Evolutionary conservation across 1,140 invertebrate species (phyloP), one percentile per base, ranked within the genome.

Genomic region (Nasonia longicornis): DNA sequence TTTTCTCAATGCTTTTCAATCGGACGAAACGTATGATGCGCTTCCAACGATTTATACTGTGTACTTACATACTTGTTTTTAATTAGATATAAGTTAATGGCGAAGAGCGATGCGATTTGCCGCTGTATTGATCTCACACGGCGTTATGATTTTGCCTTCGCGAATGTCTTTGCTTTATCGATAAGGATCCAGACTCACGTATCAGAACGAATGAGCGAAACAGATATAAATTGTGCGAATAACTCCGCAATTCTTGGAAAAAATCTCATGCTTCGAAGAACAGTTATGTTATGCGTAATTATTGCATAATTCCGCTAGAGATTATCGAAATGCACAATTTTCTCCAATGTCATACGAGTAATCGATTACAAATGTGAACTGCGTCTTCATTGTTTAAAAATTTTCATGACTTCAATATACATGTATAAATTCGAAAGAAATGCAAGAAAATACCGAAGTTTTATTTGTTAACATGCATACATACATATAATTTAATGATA

Each of bases 51-150:
- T 78, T 83, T 85, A 85, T 58, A 81, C 58, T 81, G 64, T 83
- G 87, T 87, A 88, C 87, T 88, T 88, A 88, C 82, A 83, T 71
- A 70, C 74, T 84, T 85, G 84, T 85, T 77, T 87, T 86, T 83
- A 86, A 86, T 86, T 87, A 86, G 84, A 66, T 82, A 83, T 87
- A 88, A 86, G 85, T 87, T 82, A 71, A 83, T 81, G 71, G 79
- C 82, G 80, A 81, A 73, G 64, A 79, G 58, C 79, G 45, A 80
- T 35, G 45, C 29, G 14, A 45, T 77, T 81, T 77, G 75, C 58
- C 66, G 77, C 77, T 71, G 22, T 72, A 83, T 70, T 80, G 82
- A 83, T 83, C 82, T 83, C 82, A 80, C 77, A 66, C 45, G 31
- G 22, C 26, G 76, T 78, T 48, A 45, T 29, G 8, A 45, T 26